Evolutionary conservation across 1,140 invertebrate genomes (phyloP).

Genomic region (Caerostris darwini): DNA sequence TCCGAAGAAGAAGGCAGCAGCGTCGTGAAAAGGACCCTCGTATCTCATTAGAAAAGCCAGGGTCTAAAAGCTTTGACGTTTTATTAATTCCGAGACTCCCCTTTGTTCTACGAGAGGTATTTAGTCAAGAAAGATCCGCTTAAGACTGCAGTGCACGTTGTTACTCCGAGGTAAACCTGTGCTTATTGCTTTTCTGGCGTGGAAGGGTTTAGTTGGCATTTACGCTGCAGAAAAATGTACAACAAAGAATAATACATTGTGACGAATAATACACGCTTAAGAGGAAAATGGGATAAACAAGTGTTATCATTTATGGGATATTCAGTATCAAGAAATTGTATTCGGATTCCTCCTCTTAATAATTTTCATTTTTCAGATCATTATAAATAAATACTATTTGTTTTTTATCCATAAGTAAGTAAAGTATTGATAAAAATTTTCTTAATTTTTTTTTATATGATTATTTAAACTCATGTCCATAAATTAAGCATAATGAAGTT

Average conservation of each 20-base stretch:
- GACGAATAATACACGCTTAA: neutral
- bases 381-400: no score
- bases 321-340: neutral
- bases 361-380: no score
- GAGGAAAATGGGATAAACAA: neutral
- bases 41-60: conserved; percentile 54
- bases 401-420: no score
- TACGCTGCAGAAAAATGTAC: neutral
- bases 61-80: conserved; percentile 41
- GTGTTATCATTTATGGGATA: neutral
- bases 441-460: no score
- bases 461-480: no score
- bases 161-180: neutral
- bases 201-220: conserved; percentile 26
- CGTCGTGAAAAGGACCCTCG: conserved; percentile 34
- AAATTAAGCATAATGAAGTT: no score
- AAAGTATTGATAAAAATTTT: no score
- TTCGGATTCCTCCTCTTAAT: no score
- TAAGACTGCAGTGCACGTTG: neutral
- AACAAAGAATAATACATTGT: neutral
- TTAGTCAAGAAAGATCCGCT: conserved; percentile 16
- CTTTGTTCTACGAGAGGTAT: conserved; percentile 60
- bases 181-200: conserved; percentile 54
- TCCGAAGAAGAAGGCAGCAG: neutral
- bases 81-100: conserved; percentile 48